Conservation (phyloP, 2,888 invertebrate species). For the Clunio marinus region DNA sequence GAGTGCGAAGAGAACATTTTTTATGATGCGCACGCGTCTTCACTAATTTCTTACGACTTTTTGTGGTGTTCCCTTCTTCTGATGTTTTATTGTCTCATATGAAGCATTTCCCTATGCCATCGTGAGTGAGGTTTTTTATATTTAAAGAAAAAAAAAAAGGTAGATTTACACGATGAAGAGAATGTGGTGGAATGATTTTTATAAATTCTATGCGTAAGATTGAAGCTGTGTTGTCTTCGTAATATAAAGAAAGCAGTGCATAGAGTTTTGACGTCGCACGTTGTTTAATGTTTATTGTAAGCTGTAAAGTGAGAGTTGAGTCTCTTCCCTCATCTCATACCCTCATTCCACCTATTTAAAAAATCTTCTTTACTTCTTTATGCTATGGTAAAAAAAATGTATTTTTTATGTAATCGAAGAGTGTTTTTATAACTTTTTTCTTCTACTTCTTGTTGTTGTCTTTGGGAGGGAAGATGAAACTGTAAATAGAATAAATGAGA, state of each 20-base stretch:
- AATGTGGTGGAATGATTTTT: not conserved
- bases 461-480: constrained; percentile 16
- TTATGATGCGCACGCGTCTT: constrained; percentile 28
- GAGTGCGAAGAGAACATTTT: constrained; percentile 4
- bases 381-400: constrained; percentile 12
- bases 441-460: not conserved
- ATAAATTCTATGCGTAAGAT: not conserved
- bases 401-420: constrained; percentile 24
- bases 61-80: constrained; percentile 15
- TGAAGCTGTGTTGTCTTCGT: not conserved
- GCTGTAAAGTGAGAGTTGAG: constrained; percentile 1
- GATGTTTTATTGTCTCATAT: constrained; percentile 18
- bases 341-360: constrained; percentile 24
- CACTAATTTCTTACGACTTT: constrained; percentile 12
- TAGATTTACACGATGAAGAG: not conserved
- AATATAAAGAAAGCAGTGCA: not conserved
- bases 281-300: constrained; percentile 8
- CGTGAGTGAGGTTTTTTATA: not conserved
- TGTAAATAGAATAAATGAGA: constrained; percentile 23
- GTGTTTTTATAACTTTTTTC: constrained; percentile 10
- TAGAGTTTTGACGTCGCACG: not conserved
- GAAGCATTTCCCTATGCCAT: not conserved
- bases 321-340: not conserved
- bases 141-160: too few relatives aligned
- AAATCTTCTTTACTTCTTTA: not conserved